Percentiles rank a stretch among this genome's conserved stretches.
Evolutionary conservation across 2,888 invertebrate genomes (phyloP).

Genomic region (Calephelis perditalis): DNA sequence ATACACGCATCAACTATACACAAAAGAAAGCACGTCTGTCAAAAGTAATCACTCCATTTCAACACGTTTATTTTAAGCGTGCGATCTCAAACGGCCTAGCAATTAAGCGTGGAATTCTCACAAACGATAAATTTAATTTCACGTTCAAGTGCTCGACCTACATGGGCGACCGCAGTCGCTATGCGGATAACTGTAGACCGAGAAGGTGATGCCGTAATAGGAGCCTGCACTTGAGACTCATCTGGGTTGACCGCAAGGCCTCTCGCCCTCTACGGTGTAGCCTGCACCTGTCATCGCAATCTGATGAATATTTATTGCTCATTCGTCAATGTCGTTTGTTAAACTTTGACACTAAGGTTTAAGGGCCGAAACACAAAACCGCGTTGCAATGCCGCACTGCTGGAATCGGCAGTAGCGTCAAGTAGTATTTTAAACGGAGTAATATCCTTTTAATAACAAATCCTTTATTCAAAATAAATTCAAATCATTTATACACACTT

Average conservation of each 20-base stretch:
- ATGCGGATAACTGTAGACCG: constrained; percentile 63
- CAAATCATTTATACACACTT: too few relatives aligned
- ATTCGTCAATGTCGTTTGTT: constrained; percentile 12
- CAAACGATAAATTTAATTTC: constrained; percentile 61
- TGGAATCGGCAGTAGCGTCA: too few relatives aligned
- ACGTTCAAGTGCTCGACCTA: constrained; percentile 61
- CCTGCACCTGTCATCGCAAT: constrained; percentile 35
- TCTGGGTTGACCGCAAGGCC: constrained; percentile 62
- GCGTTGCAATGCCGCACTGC: too few relatives aligned
- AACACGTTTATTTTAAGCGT: neutral
- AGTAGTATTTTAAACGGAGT: too few relatives aligned
- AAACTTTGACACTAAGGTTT: constrained; percentile 6
- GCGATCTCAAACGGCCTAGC: constrained; percentile 30
- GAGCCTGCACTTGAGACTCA: constrained; percentile 42
- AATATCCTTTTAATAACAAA: too few relatives aligned
- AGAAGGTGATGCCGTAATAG: constrained; percentile 40
- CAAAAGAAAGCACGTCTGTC: too few relatives aligned
- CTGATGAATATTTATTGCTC: constrained; percentile 25
- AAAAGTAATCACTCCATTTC: neutral
- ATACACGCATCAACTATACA: too few relatives aligned
- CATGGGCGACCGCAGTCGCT: constrained; percentile 53
- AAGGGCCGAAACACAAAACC: neutral
- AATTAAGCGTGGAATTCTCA: constrained; percentile 54
- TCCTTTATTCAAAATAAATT: too few relatives aligned
- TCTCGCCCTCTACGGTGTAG: constrained; percentile 26